Conservation (phyloP, 2,113 vertebrate genomes). For the Maccullochella peelii region DNA sequence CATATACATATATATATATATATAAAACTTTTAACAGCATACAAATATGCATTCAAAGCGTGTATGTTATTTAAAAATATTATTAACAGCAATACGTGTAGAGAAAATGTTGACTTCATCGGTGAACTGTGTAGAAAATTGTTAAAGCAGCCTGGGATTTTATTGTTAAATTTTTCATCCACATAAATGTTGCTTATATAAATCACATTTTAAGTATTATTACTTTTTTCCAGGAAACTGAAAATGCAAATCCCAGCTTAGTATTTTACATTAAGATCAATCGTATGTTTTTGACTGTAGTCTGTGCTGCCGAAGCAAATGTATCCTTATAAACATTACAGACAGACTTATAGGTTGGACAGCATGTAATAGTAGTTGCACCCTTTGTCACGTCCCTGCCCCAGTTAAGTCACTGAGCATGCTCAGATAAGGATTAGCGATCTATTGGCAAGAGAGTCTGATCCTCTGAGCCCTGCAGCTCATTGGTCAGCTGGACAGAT, state of each 20-base stretch:
- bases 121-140: not conserved
- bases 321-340: constrained; percentile 28
- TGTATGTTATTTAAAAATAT: constrained; percentile 7
- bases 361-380: constrained; percentile 38
- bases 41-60: not conserved
- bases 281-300: not conserved
- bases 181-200: constrained; percentile 12
- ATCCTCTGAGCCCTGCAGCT: constrained; percentile 53
- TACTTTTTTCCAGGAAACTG: constrained; percentile 25
- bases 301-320: not conserved
- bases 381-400: constrained; percentile 59
- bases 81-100: not conserved
- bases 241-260: constrained; percentile 28
- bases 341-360: constrained; percentile 23
- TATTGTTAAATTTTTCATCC: constrained; percentile 1
- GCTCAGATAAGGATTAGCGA: constrained; percentile 78
- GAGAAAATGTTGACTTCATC: not conserved
- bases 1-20: too few relatives aligned
- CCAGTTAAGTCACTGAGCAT: constrained; percentile 69
- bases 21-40: not conserved
- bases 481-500: constrained; percentile 73
- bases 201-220: constrained; percentile 30
- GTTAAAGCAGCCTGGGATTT: constrained; percentile 11
- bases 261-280: not conserved
- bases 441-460: constrained; percentile 71